A percentile compares a stretch with the other conserved stretches of the same genome.
These are phyloP conservation scores for Schizaphis graminum DNA, from an alignment of 2,888 invertebrate genomes.

Conservation along the genomic window DNA sequence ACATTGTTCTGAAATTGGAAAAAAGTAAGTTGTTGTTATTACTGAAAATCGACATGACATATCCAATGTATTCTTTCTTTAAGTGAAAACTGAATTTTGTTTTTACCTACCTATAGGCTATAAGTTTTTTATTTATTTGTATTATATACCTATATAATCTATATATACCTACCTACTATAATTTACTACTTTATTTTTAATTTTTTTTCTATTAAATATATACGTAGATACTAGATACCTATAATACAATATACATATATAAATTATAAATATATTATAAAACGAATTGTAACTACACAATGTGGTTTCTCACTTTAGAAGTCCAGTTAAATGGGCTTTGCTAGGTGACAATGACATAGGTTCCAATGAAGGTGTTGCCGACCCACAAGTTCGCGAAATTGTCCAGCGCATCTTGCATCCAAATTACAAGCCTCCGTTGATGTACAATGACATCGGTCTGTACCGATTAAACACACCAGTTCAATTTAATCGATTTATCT, in stretches of 20 bases:
- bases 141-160: neutral
- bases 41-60: no score
- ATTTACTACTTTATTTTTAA: neutral
- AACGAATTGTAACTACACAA: neutral
- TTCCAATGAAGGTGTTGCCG: conserved; percentile 73
- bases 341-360: conserved; percentile 71
- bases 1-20: conserved; percentile 45
- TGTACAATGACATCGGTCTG: conserved; percentile 79
- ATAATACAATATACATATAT: no score
- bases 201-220: neutral
- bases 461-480: conserved; percentile 74
- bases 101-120: no score
- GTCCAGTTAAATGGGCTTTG: conserved; percentile 43
- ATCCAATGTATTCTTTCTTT: neutral
- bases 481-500: conserved; percentile 73
- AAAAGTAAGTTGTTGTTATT: conserved; percentile 15
- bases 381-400: conserved; percentile 74
- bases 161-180: neutral
- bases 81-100: neutral
- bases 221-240: no score
- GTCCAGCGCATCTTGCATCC: conserved; percentile 74
- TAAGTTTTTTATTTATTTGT: no score
- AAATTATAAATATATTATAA: neutral
- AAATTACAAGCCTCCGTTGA: conserved; percentile 74
- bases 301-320: neutral